These are phyloP conservation scores for Medauroidea extradentata DNA, from an alignment of 1,140 invertebrate species.

Conservation along the genomic window DNA sequence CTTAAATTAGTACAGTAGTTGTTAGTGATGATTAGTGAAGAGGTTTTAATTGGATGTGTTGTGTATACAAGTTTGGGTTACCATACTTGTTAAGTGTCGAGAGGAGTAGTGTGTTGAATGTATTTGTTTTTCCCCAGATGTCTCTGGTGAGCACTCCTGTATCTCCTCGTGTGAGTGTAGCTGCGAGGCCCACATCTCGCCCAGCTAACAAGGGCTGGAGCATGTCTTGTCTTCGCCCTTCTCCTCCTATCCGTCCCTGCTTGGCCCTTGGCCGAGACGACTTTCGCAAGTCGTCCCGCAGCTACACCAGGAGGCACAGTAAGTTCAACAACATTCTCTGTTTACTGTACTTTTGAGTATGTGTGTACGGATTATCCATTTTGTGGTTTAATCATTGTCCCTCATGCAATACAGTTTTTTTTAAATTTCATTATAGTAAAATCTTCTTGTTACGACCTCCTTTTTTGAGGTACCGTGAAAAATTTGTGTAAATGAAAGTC, in stretches of 20 bases:
- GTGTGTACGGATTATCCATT: background rate
- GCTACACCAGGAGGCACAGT: conserved; percentile 31
- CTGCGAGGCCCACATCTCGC: background rate
- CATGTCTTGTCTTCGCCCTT: conserved; percentile 70
- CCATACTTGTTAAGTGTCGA: too few relatives aligned
- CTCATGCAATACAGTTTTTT: too few relatives aligned
- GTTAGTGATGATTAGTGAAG: background rate
- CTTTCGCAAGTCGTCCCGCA: conserved; percentile 17
- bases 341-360: background rate
- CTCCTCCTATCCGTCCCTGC: conserved; percentile 70
- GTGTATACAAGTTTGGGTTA: too few relatives aligned
- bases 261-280: conserved; percentile 46
- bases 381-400: too few relatives aligned
- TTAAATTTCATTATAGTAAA: too few relatives aligned
- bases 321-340: conserved; percentile 9
- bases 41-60: background rate
- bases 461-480: too few relatives aligned
- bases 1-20: background rate
- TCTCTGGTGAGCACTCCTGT: conserved; percentile 3
- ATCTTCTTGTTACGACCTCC: too few relatives aligned
- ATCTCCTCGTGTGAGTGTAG: conserved; percentile 12
- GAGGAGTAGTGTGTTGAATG: too few relatives aligned
- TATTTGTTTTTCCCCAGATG: background rate
- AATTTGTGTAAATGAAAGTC: too few relatives aligned
- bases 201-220: conserved; percentile 52